Base-by-base conservation (phyloP, 2,113 vertebrate species). In the Cyrtonyx montezumae region DNA sequence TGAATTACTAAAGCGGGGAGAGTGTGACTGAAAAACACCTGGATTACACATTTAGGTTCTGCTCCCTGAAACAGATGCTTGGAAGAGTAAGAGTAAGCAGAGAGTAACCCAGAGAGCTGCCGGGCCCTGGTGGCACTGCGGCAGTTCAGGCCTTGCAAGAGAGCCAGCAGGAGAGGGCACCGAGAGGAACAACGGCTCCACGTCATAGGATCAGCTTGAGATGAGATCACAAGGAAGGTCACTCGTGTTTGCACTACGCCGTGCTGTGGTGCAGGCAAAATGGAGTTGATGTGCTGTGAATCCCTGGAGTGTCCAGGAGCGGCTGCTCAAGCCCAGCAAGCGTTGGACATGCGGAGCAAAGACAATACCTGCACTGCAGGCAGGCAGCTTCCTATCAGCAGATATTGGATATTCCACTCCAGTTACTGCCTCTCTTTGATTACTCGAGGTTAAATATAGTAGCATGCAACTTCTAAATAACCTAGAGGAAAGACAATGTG, bases 211-310 rank as follows among this genome's bases (percentile, higher is more conserved):
- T 85, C 68, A 75, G 71, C 86, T 21, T 82, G 68, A 68, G 90
- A 90, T 55, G 91, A 91, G 89, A 91, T 62, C 59, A 9, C 77
- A 68, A 43, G 61, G 84, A 91, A 97, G 96, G 96, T 94, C 93
- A 94, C 7, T 23, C 15, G 34, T 79, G 91, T 95, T 90, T 91
- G 92, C 91, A 80, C 73, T 92, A 15, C 13, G 45, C 88, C 23
- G 79, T 7, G 49, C 11, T 63, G 58, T 11, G 37, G 83, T 2
- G 37, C 36, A 34, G 86, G 62, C 3, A 25, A 85, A 81, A 90
- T 34, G 78, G 93, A 93, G 59, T 26, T 58, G 55, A 77, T 13
- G 30, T 70, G 26, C 79, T 91, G 66, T 68, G 90, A 97, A 91
- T 93, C 91, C 86, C 17, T 0, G 2, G 74, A 90, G 78, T 0